Base-by-base conservation (phyloP, 2,113 vertebrate genomes). In the Eolophus roseicapilla region DNA sequence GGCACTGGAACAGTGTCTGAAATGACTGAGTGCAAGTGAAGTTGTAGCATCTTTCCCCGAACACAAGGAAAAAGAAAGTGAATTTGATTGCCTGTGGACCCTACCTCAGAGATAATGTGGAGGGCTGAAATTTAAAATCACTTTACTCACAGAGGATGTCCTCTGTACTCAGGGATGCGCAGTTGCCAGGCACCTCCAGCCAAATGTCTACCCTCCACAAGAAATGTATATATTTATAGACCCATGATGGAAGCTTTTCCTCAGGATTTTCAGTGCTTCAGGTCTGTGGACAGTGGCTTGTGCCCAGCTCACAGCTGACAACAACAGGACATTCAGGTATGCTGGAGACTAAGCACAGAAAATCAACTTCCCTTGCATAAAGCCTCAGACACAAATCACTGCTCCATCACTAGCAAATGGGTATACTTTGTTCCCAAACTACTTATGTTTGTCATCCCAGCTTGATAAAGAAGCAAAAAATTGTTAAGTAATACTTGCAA, bases 361-460 rank as follows among this genome's bases (percentile, higher is more conserved):
- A 60, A 50, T 13, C 7, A 37, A 5, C 35, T 65, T 52, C 2
- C 10, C 8, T 41, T 73, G 37, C 14, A n/a, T 60, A 46, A 59
- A 27, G 5, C 19, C 71, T 81, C 59, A 80, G 28, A n/a, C 17
- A 46, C 7, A 78, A 75, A 37, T 17, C 15, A 67, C 16, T 59
- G 18, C 35, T 53, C n/a, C 21, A 60, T 9, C 52, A 46, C 20
- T 46, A 60, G 19, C 6, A 33, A 64, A 68, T 3, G 23, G 7
- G 10, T 23, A 44, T n/a, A 29, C 17, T 4, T 8, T 46, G 5
- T 33, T 64, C 13, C 25, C 33, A 85, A 55, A 49, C 25, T 57
- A 21, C 5, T 60, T 49, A 8, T 41, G 3, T 57, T 75, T 2
- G 0, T 73, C 8, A 74, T 19, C 19, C 27, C 4, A 1, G 4